Evolutionary conservation across 2,113 vertebrate genomes (phyloP).

Genomic region (Zosterops borbonicus): DNA sequence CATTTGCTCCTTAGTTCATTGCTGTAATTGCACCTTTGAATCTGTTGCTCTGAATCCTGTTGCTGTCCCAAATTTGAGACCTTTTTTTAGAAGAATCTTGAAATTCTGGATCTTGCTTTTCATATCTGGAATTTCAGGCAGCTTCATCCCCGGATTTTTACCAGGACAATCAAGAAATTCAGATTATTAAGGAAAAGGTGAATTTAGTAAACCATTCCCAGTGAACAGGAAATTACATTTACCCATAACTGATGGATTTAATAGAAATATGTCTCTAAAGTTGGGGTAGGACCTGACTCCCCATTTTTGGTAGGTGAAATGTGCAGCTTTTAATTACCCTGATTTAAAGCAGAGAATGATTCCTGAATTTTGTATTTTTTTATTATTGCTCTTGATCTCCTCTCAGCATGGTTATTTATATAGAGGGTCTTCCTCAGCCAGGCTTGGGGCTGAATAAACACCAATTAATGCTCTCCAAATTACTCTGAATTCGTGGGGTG

Average conservation of each 20-base stretch:
- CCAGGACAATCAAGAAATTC: neutral
- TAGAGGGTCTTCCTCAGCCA: neutral
- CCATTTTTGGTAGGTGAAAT: neutral
- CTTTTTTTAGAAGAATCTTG: neutral
- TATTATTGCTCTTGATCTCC: neutral
- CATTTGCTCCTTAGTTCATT: neutral
- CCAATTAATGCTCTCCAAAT: neutral
- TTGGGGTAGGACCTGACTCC: neutral
- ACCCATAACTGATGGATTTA: neutral
- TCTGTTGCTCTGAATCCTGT: neutral
- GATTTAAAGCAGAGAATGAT: neutral
- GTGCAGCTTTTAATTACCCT: neutral
- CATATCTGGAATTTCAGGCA: neutral
- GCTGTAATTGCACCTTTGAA: neutral
- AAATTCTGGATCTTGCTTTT: neutral
- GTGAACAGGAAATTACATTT: neutral
- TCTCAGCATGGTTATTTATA: neutral
- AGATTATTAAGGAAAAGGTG: neutral
- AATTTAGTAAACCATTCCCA: neutral
- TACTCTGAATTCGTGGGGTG: no score
- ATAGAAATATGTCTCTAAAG: neutral
- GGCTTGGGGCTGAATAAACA: neutral
- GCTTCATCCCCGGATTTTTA: neutral
- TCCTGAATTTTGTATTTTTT: neutral
- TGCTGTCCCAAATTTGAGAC: neutral